Conservation (phyloP, 1,140 invertebrate species). For the Acromyrmex charruanus region DNA sequence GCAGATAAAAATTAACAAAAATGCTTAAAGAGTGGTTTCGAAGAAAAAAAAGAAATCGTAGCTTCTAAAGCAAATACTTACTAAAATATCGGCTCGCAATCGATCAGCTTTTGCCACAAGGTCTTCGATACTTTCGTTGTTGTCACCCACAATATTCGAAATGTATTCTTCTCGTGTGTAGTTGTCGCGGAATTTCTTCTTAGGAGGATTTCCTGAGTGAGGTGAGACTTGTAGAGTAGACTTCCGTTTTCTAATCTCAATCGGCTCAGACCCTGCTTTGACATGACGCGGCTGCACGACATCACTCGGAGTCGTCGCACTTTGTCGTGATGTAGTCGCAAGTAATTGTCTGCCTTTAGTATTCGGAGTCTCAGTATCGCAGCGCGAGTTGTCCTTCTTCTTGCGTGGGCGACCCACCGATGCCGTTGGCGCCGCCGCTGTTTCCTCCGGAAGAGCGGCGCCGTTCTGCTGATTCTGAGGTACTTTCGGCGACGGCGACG, state of each 20-base stretch:
- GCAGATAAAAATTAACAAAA: conserved; percentile 40
- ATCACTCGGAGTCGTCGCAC: background rate
- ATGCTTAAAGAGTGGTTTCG: background rate
- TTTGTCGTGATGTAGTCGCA: conserved; percentile 40
- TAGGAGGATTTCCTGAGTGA: conserved; percentile 69
- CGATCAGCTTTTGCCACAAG: conserved; percentile 81
- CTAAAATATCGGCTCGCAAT: conserved; percentile 82
- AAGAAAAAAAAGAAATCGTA: background rate
- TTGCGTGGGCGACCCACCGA: conserved; percentile 49
- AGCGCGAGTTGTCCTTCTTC: conserved; percentile 76
- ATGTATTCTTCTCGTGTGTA: conserved; percentile 83
- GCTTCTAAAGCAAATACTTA: conserved; percentile 37
- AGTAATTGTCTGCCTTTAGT: conserved; percentile 31
- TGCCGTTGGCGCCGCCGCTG: conserved; percentile 76
- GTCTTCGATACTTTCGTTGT: conserved; percentile 81
- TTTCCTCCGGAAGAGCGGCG: conserved; percentile 83
- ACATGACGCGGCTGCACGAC: conserved; percentile 34
- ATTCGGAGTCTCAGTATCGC: conserved; percentile 54
- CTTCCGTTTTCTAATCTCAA: conserved; percentile 78
- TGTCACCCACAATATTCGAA: conserved; percentile 80
- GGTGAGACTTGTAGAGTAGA: conserved; percentile 72
- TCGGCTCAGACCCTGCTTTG: conserved; percentile 59
- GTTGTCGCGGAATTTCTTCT: conserved; percentile 79
- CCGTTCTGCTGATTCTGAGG: conserved; percentile 85
- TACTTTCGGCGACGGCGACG: conserved; percentile 79